These are phyloP conservation scores for Arizona elegans DNA, from an alignment of 2,113 vertebrate genomes.

Conservation along the genomic window DNA sequence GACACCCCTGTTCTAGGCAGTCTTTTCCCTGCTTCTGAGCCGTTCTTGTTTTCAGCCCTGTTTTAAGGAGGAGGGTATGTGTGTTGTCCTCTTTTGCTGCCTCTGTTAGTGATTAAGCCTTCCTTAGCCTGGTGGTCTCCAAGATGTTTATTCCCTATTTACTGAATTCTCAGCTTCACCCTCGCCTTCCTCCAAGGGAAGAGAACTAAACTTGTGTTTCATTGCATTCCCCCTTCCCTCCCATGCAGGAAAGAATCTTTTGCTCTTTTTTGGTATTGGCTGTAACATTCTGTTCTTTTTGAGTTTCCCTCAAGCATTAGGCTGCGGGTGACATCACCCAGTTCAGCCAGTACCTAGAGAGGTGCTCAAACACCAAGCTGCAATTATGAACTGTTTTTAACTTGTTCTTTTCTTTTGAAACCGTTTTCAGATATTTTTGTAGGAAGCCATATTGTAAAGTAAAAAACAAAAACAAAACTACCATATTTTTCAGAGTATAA, in stretches of 20 bases:
- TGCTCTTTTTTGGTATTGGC: background rate
- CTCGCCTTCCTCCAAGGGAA: background rate
- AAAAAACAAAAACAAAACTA: background rate
- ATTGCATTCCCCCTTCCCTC: background rate
- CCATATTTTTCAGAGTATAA: no score
- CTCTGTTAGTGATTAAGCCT: background rate
- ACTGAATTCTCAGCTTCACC: background rate
- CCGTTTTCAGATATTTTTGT: background rate
- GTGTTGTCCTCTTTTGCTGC: background rate
- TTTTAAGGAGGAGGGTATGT: background rate
- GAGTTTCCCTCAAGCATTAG: background rate
- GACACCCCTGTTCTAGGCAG: background rate
- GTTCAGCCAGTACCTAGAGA: background rate
- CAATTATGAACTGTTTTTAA: background rate
- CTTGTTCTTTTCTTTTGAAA: background rate
- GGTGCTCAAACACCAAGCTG: background rate
- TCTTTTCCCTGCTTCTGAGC: background rate
- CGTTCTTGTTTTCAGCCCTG: background rate
- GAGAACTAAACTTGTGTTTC: background rate
- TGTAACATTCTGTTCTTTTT: background rate
- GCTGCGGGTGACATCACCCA: background rate
- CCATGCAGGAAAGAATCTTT: background rate
- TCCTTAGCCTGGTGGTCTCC: background rate
- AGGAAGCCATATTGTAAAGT: background rate
- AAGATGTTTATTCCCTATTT: background rate